These are phyloP conservation scores for Apogon hyalosoma DNA, from an alignment of 2,797 vertebrate genomes.

Conservation along the genomic window DNA sequence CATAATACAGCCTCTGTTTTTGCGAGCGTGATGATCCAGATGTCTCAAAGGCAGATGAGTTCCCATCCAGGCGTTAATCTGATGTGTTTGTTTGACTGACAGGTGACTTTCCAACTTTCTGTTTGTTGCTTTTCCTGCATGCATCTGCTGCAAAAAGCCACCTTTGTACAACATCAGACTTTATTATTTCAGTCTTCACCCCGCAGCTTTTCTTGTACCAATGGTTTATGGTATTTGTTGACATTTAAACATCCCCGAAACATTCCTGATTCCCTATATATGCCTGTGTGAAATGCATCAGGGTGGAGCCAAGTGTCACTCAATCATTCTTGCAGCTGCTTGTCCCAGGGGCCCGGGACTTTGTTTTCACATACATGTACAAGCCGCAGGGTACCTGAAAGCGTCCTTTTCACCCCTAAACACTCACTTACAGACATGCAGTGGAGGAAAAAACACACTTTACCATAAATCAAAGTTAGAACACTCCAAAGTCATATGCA, in stretches of 20 bases:
- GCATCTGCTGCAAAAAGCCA: constrained; percentile 7
- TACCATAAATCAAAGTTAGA: constrained; percentile 75
- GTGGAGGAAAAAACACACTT: constrained; percentile 52
- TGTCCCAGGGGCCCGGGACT: constrained; percentile 64
- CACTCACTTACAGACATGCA: constrained; percentile 47
- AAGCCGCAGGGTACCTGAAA: constrained; percentile 74
- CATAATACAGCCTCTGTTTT: constrained; percentile 1
- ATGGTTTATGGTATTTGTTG: constrained; percentile 61
- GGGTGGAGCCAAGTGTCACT: constrained; percentile 70
- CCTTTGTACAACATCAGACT: constrained; percentile 17
- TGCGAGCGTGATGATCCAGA: constrained; percentile 8
- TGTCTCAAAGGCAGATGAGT: constrained; percentile 1
- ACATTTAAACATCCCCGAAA: constrained; percentile 61
- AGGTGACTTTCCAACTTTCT: neutral
- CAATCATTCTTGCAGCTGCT: constrained; percentile 81
- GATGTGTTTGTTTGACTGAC: constrained; percentile 16
- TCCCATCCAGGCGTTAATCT: constrained; percentile 9
- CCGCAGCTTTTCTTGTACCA: constrained; percentile 38
- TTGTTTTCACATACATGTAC: constrained; percentile 65
- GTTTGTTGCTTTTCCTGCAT: constrained; percentile 17
- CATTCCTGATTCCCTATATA: constrained; percentile 60
- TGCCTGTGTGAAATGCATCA: constrained; percentile 59
- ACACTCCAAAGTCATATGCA: constrained; percentile 65
- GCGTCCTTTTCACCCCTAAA: constrained; percentile 77
- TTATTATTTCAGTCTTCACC: constrained; percentile 37